Base-by-base conservation (phyloP, 37 sponge, comb jelly and placozoan species). In the Dysidea cf. avara region DNA sequence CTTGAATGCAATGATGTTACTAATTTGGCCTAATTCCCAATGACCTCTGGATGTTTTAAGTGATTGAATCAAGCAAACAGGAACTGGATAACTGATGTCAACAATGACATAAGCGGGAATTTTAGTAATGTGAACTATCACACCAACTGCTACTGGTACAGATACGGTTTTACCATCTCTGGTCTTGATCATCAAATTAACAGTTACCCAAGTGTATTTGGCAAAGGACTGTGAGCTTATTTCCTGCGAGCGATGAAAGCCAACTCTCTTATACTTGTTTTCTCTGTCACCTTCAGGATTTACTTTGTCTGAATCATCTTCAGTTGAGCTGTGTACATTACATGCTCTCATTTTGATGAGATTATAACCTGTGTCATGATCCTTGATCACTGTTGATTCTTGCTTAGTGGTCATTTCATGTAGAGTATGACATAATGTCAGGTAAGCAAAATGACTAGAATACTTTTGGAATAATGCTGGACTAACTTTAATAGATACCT, bases 1-100 rank as follows among this genome's bases (percentile, higher is more conserved):
- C 29, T 47, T 76, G 64, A 78, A 88, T 37, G 55, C 53, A n/a
- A 54, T 82, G n/a, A 88, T 75, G 52, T 88, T 82, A 4, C 89
- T 83, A 32, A 88, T 47, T 11, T 72, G 74, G 7, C 26, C 61
- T 53, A 88, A 55, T 55, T 77, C 48, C 89, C 89, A 88, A 52
- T 78, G 83, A 16, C 89, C 83, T 51, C 31, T 77, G 9, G 46
- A 43, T 9, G 9, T 9, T 43, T 43, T 2, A 38, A 64, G 70
- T 35, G 83, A 81, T 24, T 37, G n/a, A 65, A 48, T 39, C 1
- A 88, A 58, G 33, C 82, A 81, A 55, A 36, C 12, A 31, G 89
- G 64, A 28, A 88, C 53, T n/a, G 87, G 87, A 21, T 78, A 51
- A 7, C 14, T n/a, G 0, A 88, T 34, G 3, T 82, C 79, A 3